Evolutionary conservation across 1,140 invertebrate species (phyloP), one percentile per base, ranked within the genome.

Genomic region (Geopemphigus sp.): DNA sequence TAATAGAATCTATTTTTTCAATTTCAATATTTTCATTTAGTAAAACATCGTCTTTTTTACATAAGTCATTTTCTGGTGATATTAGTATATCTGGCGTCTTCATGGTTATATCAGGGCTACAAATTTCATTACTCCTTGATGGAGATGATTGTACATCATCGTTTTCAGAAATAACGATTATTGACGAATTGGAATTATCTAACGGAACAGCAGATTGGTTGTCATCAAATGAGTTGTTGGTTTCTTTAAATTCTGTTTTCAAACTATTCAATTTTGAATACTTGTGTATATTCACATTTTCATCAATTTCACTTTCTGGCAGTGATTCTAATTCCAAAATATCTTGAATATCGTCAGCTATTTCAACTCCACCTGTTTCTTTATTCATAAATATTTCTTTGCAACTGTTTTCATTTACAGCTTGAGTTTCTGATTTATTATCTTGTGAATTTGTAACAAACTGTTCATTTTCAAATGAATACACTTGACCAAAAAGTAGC

Each of bases 321-420:
- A 78, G 50, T 3, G 74, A 63, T 63, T 63, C 39, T 19, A 78
- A 24, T 45, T 78, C 74, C 14, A 78, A 50, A 50, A 78, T 78
- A 63, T 78, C 74, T 63, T 78, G 56, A 26, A 78, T 61, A 24
- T 61, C 73, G 26, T 61, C 24, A 19, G 12, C 22, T 19, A 19
- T 1, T 29, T 78, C 74, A 63, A 47, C 24, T 26, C 29, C 24
- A 24, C 50, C 39, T 17, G 6, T 8, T 63, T 61, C 57, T 5
- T 15, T 78, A 26, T 63, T 61, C 4, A 5, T 24, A 26, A 26
- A 5, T 12, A 50, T 10, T 12, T 29, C n/a, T 45, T n/a, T 10
- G 47, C 12, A 5, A 0, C 19, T 6, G n/a, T 19, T 1, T 50
- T 6, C 0, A 61, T 5, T 24, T 19, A 26, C 26, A 1, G 15